Conservation (phyloP, 2,113 vertebrate genomes). For the Caretta caretta region DNA sequence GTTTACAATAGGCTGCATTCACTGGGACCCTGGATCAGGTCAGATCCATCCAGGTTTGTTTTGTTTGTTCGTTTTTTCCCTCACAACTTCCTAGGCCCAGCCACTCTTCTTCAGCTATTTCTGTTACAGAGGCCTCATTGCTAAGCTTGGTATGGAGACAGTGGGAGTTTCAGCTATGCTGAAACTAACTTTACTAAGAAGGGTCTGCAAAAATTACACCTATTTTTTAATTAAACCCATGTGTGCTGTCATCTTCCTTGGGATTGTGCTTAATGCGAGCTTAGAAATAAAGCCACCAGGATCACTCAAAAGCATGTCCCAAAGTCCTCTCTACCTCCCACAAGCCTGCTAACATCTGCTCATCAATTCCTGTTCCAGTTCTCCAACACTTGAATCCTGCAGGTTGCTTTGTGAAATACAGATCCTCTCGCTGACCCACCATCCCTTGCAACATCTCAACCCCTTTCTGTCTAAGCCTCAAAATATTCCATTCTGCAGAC, state of each 20-base stretch:
- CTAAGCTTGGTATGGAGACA: neutral
- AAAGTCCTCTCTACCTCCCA: neutral
- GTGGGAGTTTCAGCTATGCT: neutral
- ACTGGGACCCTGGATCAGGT: neutral
- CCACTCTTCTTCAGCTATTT: neutral
- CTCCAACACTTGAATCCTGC: rapidly evolving
- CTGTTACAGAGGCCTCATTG: neutral
- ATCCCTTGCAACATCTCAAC: neutral
- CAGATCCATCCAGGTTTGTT: neutral
- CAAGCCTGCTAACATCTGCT: neutral
- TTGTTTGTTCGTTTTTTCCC: neutral
- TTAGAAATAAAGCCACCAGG: neutral
- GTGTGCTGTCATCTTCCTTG: neutral
- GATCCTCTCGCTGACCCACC: neutral
- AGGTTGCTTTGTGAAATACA: neutral
- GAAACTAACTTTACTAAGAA: neutral
- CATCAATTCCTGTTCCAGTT: neutral
- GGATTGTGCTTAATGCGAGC: neutral
- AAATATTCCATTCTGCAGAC: neutral
- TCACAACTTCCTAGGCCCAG: neutral
- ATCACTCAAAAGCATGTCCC: rapidly evolving
- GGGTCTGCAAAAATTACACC: neutral
- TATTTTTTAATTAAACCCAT: neutral
- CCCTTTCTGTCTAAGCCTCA: neutral
- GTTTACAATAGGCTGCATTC: neutral